Evolutionary conservation across 1,140 invertebrate genomes (phyloP), one percentile per base, ranked within the genome.

Genomic region (Radopholus similis): DNA sequence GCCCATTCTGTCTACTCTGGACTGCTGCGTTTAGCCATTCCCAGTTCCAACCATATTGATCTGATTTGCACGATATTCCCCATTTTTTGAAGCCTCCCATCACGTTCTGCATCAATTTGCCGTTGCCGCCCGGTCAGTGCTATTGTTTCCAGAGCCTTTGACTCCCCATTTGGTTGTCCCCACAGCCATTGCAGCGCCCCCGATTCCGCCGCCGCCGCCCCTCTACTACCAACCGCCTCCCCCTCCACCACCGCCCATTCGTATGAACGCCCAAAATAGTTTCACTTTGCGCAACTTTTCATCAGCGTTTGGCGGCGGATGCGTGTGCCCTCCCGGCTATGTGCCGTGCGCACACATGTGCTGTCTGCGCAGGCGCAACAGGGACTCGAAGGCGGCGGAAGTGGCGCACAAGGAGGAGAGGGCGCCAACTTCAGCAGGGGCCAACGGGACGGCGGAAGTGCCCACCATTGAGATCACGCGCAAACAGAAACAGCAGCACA

Each of bases 271-370:
- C 32, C 2, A 59, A 21, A 9, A 40, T 60, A 21, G 18, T 47
- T 47, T 2, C 38, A 13, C 32, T 4, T 18, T 42, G 13, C 18
- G n/a, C 5, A 15, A 38, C 9, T 60, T 47, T 21, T 38, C 30
- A 23, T 47, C 23, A n/a, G 30, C 23, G 13, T 30, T n/a, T n/a
- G 30, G 42, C 47, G 30, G 49, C 15, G 38, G 40, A 11, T 62
- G 59, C 18, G 18, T 62, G n/a, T 62, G 59, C 28, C 59, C 59
- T 4, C 59, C 59, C n/a, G 59, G 59, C n/a, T 62, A 62, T 62
- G 38, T 62, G 40, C 59, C 59, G 23, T 62, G 59, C 49, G 18
- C n/a, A 26, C 35, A 49, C 4, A 47, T 62, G 30, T 62, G 59
- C 21, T 62, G 59, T 23, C 30, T 49, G 21, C 35, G 59, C 13